A percentile compares a stretch with the other conserved stretches of the same genome.
Evolutionary conservation across 2,113 vertebrate genomes (phyloP).

Genomic region (Indicator indicator): DNA sequence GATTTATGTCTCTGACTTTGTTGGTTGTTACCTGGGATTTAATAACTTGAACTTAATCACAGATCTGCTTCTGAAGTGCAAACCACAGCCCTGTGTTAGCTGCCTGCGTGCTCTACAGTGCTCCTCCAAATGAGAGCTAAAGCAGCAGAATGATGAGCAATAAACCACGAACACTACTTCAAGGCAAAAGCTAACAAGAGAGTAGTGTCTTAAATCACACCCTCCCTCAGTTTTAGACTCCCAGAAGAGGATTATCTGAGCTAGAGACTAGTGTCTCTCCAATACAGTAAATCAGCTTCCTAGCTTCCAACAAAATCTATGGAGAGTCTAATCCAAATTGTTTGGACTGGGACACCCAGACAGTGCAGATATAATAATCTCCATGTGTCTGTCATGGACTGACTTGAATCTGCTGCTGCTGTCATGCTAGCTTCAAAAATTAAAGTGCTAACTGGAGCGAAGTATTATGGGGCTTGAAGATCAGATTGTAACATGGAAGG

Average conservation of each 20-base stretch:
- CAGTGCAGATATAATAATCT: background rate
- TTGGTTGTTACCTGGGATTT: too few relatives aligned
- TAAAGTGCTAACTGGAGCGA: too few relatives aligned
- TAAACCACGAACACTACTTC: background rate
- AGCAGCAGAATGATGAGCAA: background rate
- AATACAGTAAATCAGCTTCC: background rate
- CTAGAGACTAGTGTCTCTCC: background rate
- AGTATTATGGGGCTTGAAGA: too few relatives aligned
- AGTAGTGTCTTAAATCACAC: background rate
- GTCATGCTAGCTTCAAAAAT: too few relatives aligned
- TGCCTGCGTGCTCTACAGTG: fast-evolving
- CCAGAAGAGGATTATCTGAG: background rate
- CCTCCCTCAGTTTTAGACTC: background rate
- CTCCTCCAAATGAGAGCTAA: background rate
- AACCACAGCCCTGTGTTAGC: background rate
- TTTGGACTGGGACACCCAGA: background rate
- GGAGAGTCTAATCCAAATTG: background rate
- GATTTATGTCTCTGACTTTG: too few relatives aligned
- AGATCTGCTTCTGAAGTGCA: background rate
- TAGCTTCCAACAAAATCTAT: background rate
- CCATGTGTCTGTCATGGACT: background rate
- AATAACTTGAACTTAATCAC: too few relatives aligned
- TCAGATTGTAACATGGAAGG: too few relatives aligned
- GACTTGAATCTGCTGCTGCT: too few relatives aligned
- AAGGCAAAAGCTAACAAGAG: background rate